These are phyloP conservation scores for Emmelina monodactyla DNA, from an alignment of 2,888 invertebrate genomes.

Conservation along the genomic window DNA sequence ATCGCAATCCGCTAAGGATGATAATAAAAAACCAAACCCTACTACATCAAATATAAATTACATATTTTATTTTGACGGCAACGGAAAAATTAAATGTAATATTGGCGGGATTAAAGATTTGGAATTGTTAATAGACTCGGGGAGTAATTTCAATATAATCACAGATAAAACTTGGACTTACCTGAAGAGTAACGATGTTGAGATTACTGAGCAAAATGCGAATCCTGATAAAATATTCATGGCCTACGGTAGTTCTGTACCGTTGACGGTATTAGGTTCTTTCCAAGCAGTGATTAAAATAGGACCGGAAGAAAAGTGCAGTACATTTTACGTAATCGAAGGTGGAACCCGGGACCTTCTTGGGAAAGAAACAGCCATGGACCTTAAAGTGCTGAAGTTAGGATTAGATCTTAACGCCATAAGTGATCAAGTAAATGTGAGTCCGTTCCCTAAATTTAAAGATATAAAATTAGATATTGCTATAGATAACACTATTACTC, in stretches of 20 bases:
- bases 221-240: conserved; percentile 12
- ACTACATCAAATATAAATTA: too few species aligned
- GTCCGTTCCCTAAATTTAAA: conserved; percentile 6
- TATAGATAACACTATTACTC: conserved; percentile 12
- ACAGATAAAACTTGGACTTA: conserved; percentile 13
- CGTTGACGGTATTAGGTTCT: conserved; percentile 15
- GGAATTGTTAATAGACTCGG: conserved; percentile 17
- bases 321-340: conserved; percentile 15
- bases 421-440: not conserved
- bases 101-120: conserved; percentile 12
- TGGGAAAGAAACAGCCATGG: conserved; percentile 12
- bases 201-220: conserved; percentile 8
- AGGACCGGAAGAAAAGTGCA: not conserved
- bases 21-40: too few species aligned
- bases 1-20: too few species aligned
- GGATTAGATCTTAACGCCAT: conserved; percentile 9
- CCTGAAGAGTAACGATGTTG: conserved; percentile 9
- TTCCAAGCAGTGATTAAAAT: conserved; percentile 14
- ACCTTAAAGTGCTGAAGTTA: conserved; percentile 11
- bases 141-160: conserved; percentile 15
- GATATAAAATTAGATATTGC: conserved; percentile 15
- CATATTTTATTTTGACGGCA: conserved; percentile 15
- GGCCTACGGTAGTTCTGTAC: conserved; percentile 15
- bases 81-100: conserved; percentile 11
- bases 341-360: conserved; percentile 11